Percentiles rank a stretch among this genome's conserved stretches.
These are phyloP conservation scores for Goniozus legneri DNA, from an alignment of 1,140 invertebrate species.

Conservation along the genomic window DNA sequence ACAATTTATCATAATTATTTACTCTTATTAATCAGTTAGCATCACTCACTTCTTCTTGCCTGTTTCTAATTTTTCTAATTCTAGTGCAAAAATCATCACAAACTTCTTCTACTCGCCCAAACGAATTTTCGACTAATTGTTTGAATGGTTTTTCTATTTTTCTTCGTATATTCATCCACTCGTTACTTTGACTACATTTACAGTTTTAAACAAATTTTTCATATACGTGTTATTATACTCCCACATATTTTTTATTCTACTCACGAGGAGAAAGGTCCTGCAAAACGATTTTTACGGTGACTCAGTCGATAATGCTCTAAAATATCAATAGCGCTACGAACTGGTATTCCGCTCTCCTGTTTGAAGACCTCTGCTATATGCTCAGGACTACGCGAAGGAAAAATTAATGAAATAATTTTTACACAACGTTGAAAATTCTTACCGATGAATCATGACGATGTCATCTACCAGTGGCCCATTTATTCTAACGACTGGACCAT, in stretches of 20 bases:
- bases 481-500: slow-evolving; percentile 62
- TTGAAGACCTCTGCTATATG: slow-evolving; percentile 60
- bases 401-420: neutral
- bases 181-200: slow-evolving; percentile 49
- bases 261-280: slow-evolving; percentile 60
- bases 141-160: slow-evolving; percentile 53
- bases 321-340: slow-evolving; percentile 60
- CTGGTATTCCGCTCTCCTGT: slow-evolving; percentile 57
- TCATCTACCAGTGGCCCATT: slow-evolving; percentile 60
- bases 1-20: neutral
- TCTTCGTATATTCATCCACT: slow-evolving; percentile 57
- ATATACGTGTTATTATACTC: no score
- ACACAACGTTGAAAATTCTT: neutral
- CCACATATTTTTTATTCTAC: slow-evolving; percentile 29
- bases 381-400: slow-evolving; percentile 52
- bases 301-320: slow-evolving; percentile 60
- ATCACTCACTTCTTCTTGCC: slow-evolving; percentile 57
- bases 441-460: slow-evolving; percentile 57
- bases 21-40: neutral
- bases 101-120: slow-evolving; percentile 39
- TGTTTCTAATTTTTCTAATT: slow-evolving; percentile 54
- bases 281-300: slow-evolving; percentile 53
- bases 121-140: slow-evolving; percentile 41
- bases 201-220: no score
- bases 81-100: slow-evolving; percentile 51